Base-by-base conservation (phyloP, 2,113 vertebrate genomes). In the Maccullochella peelii region DNA sequence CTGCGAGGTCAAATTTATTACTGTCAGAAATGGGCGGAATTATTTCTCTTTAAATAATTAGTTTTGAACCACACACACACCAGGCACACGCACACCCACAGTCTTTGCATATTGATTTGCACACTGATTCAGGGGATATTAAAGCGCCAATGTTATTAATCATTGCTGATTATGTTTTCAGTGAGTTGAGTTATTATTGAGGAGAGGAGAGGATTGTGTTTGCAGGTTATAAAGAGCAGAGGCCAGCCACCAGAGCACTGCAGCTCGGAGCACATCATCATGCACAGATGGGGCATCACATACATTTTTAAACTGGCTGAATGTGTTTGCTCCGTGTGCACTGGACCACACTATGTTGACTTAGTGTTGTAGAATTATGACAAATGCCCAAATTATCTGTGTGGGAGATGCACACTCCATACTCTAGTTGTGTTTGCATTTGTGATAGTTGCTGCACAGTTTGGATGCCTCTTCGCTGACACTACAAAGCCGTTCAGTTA, bases 1-100 rank as follows among this genome's bases (percentile, higher is more conserved):
- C 71, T 81, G 71, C 40, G 79, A 79, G 77, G 71, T 88, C 71
- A 88, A 66, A 86, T 84, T 85, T 87, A 82, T 89, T 84, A 84
- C 77, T 76, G 86, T 79, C 77, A 86, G 73, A 83, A 84, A 83
- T 42, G 66, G 80, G 71, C 14, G 72, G 77, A 87, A 90, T 80
- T 87, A 86, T 89, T 91, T 88, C 55, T 87, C 77, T 61, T 77
- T 57, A 78, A 86, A 84, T 87, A 80, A 91, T 91, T 84, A 76
- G 59, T 82, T 81, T 88, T 77, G 21, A 63, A 62, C 55, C 85
- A 61, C 78, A 73, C 85, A 79, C 62, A 38, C 50, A 15, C 44
- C 59, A 16, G 7, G 21, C 36, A 40, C 14, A 76, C 47, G 63
- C 58, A 36, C 54, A 25, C 59, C 79, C 47, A 63, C 58, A 52